Conservation (phyloP, 2,888 invertebrate species). For the Bembecia ichneumoniformis region DNA sequence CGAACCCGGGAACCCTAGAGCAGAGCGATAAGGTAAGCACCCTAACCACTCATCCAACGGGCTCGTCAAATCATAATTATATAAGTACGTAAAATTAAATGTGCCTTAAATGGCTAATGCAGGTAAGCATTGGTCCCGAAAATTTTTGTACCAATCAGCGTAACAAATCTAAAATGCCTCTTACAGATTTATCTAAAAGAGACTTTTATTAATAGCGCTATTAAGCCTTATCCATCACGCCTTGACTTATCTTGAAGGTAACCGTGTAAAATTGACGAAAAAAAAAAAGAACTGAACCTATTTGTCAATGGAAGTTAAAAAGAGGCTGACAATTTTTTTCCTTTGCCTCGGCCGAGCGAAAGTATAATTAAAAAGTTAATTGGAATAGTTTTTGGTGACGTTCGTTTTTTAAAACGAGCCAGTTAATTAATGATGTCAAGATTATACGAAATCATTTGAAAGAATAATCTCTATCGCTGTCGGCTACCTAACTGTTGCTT, state of each 20-base stretch:
- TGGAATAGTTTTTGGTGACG: conserved; percentile 20
- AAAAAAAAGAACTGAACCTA: conserved; percentile 20
- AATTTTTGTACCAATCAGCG: conserved; percentile 7
- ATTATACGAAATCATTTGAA: conserved; percentile 1
- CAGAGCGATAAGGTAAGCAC: too few relatives aligned
- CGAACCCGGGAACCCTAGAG: too few relatives aligned
- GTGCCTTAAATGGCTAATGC: too few relatives aligned
- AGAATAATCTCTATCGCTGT: not conserved
- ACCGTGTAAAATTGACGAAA: conserved; percentile 35
- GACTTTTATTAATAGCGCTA: conserved; percentile 42
- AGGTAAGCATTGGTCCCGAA: not conserved
- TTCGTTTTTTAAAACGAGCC: conserved; percentile 13
- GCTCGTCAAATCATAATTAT: too few relatives aligned
- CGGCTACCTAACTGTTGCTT: too few relatives aligned
- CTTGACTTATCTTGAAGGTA: conserved; percentile 29
- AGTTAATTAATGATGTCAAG: conserved; percentile 1
- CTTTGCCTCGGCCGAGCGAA: conserved; percentile 15
- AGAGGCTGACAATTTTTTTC: conserved; percentile 30
- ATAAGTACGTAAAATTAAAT: too few relatives aligned
- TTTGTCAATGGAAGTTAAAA: conserved; percentile 34
- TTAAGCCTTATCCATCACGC: conserved; percentile 38
- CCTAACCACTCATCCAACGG: too few relatives aligned
- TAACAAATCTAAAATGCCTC: conserved; percentile 12
- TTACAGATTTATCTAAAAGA: conserved; percentile 24
- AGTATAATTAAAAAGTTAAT: conserved; percentile 40